Base-by-base conservation (phyloP, 92 coral and sea anemone genomes). In the Epizoanthus ramosus region DNA sequence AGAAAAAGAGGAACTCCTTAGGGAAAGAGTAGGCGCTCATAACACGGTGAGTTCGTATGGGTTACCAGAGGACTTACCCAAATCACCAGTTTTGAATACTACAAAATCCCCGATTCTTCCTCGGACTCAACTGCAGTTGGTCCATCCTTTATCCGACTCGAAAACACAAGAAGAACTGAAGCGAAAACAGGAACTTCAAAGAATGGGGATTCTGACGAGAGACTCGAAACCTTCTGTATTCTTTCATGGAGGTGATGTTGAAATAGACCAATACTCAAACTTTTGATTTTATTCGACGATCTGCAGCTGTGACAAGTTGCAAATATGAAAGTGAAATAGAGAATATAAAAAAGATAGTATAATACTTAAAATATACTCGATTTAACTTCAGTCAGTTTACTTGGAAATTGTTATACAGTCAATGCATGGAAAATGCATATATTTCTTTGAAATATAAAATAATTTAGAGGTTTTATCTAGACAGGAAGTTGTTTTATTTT, bases 201-300 rank as follows among this genome's bases (percentile, higher is more conserved):
- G 93, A 68, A 87, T 89, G 63, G 99, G 99, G 9, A 94, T 96
- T 35, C 81, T 92, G 59, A 82, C 96, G 17, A 88, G 99, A 81
- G 87, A 94, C 71, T 85, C 91, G 71, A 84, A 92, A 57, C 87
- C 98, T 22, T 50, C 89, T 13, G 87, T 79, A n/a, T 81, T 84
- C 52, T 86, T 84, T 71, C 76, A 64, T 52, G 89, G 88, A 39
- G 87, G 89, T 39, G 85, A 87, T 63, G 89, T 89, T 66, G 80
- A 85, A 70, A 86, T 81, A 21, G 87, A 86, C 68, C 63, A 71
- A 75, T 37, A 70, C 47, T 2, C 45, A 14, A 68, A 16, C 69
- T 68, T 25, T 76, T 79, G 71, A 63, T 21, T 50, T 9, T 50
- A 50, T 50, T 50, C 43, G 43, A 5, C 6, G 43, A 37, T 37